Conservation (phyloP, 2,797 vertebrate genomes). For the Geotrypetes seraphini region DNA sequence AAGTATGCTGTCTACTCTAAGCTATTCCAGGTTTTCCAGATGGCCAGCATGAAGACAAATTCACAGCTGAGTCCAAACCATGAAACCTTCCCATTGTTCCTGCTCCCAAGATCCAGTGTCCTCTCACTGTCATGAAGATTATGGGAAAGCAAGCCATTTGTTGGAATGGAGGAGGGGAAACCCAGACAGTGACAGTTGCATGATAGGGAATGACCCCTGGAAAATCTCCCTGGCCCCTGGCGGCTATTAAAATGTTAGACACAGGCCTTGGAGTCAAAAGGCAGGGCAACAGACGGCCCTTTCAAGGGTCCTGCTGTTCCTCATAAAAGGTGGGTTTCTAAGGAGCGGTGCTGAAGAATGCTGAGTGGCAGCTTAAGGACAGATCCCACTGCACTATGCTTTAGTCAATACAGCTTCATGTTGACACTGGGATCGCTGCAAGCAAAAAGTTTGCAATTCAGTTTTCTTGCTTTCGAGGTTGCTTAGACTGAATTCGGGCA, state of each 20-base stretch:
- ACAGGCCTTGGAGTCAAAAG: conserved; percentile 31
- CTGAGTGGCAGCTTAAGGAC: conserved; percentile 18
- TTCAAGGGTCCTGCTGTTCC: conserved; percentile 33
- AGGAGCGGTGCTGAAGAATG: conserved; percentile 38
- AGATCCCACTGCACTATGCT: conserved; percentile 20
- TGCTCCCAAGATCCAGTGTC: not conserved
- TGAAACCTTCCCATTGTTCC: not conserved
- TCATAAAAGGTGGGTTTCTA: conserved; percentile 38
- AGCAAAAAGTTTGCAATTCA: conserved; percentile 18
- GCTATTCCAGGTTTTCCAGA: too few species aligned
- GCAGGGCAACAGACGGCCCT: conserved; percentile 35
- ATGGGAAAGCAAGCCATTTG: not conserved
- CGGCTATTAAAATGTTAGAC: conserved; percentile 35
- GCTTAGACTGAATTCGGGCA: conserved; percentile 18
- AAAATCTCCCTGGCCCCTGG: not conserved
- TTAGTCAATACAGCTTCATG: conserved; percentile 23
- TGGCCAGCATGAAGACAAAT: too few species aligned
- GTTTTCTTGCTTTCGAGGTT: conserved; percentile 3
- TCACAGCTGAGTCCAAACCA: fast-evolving
- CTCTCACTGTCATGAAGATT: too few species aligned
- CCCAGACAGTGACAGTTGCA: not conserved
- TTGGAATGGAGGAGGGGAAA: not conserved
- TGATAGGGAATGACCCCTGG: not conserved
- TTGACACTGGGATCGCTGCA: conserved; percentile 32
- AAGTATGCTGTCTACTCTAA: too few species aligned